Base-by-base conservation (phyloP, 2,888 invertebrate genomes). In the Sphaeridia pumilis region DNA sequence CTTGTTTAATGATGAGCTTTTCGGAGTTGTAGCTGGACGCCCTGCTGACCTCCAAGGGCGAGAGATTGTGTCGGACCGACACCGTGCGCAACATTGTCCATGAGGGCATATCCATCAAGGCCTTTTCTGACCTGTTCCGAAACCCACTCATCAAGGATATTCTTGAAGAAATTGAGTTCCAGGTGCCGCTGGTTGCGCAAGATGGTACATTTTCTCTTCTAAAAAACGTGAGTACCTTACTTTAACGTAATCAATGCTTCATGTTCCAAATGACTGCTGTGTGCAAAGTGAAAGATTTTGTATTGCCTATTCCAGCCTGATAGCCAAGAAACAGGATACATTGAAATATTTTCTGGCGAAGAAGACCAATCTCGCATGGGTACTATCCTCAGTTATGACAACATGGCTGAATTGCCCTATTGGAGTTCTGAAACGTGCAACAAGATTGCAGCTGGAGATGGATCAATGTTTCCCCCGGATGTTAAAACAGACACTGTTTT, bases 71-170 rank as follows among this genome's bases (percentile, higher is more conserved):
- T 1, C 36, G 10, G 25, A 52, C 34, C 4, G 47, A 27, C 2
- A 53, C 53, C 2, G 47, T 56, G 17, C 41, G 47, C 1, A 28
- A 56, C 27, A 27, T 56, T 4, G 27, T 56, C 12, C 49, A 50
- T 24, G 50, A 47, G 27, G 56, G 56, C 3, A 25, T 56, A 14
- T 49, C 56, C 12, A 20, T 56, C 12, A 38, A 46, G 21, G 22
- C 43, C 21, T 56, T 53, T 28, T 24, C 35, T 12, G 50, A 49
- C 25, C 43, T 53, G 4, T 34, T 56, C 22, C 46, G 49, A 22
- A 36, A 46, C 38, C 53, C 46, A 3, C 41, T 22, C 1, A 21
- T 41, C 12, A 45, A 52, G 21, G 49, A 52, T 1, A 42, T 52
- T 12, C 28, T 36, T 2, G 27, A 12, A 7, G 46, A 49, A 26